phyloP scores from a whole-genome alignment of 2,113 vertebrate genomes.

The Mustela lutreola region DNA sequence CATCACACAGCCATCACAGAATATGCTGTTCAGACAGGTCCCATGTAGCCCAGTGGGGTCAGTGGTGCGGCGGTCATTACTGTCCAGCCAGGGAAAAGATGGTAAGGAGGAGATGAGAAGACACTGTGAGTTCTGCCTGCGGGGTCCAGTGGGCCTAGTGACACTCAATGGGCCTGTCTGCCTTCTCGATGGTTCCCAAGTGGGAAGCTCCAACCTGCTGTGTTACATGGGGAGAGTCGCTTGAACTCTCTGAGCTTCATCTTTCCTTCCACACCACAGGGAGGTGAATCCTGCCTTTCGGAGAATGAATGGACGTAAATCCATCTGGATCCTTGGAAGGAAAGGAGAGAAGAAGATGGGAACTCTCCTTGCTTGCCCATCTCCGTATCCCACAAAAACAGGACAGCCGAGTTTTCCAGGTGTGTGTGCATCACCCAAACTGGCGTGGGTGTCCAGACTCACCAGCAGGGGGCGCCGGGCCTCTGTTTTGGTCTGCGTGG shows the following conservation, averaged over 20 bases:
- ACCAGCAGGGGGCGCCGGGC: constrained; percentile 64
- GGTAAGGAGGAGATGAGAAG: background rate
- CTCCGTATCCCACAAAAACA: background rate
- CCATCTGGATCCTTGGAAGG: background rate
- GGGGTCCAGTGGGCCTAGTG: fast-evolving
- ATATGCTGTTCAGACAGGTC: background rate
- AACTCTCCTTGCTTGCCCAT: fast-evolving
- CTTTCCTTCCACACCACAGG: background rate
- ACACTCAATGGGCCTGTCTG: too few species aligned
- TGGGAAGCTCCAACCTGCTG: background rate
- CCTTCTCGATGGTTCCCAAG: background rate
- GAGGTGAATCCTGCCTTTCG: background rate
- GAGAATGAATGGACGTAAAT: background rate
- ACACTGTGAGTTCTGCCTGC: background rate
- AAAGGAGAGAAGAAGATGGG: background rate
- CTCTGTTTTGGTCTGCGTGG: background rate
- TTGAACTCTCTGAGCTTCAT: background rate
- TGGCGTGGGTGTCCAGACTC: background rate
- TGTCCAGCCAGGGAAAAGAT: background rate
- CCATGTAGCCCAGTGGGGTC: background rate
- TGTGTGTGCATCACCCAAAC: fast-evolving
- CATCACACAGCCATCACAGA: background rate
- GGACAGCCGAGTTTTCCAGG: fast-evolving
- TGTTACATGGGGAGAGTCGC: background rate
- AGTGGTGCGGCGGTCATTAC: fast-evolving